Evolutionary conservation across 1,140 invertebrate genomes (phyloP).

Genomic region (Diorhabda carinulata): DNA sequence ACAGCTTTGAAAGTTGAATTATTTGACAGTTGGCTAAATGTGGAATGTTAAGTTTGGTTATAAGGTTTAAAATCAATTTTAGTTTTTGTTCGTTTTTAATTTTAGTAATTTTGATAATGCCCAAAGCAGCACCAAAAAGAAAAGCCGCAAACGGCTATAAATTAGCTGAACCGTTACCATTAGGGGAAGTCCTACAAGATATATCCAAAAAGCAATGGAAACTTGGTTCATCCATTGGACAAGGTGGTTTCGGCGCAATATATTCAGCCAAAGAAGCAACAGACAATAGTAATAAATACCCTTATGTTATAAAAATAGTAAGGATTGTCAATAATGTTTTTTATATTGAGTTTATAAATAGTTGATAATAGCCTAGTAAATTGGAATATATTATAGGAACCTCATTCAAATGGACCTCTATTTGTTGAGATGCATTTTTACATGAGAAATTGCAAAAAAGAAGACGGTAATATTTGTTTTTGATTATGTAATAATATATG

Average conservation of each 20-base stretch:
- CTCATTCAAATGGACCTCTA: slow-evolving; percentile 86
- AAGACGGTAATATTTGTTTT: slow-evolving; percentile 63
- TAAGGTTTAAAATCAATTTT: no score
- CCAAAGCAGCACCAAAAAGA: slow-evolving; percentile 29
- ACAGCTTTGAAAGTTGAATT: no score
- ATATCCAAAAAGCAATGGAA: slow-evolving; percentile 75
- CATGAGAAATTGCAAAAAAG: slow-evolving; percentile 76
- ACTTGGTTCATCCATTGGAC: slow-evolving; percentile 79
- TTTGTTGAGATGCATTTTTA: slow-evolving; percentile 97
- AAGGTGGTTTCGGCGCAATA: slow-evolving; percentile 92
- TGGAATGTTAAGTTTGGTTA: no score
- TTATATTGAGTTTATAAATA: not conserved
- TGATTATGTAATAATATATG: not conserved
- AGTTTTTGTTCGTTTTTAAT: slow-evolving; percentile 9
- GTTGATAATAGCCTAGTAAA: not conserved
- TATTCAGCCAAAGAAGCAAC: slow-evolving; percentile 67
- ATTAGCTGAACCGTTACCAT: slow-evolving; percentile 70
- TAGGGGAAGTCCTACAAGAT: slow-evolving; percentile 74
- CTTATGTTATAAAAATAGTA: slow-evolving; percentile 77
- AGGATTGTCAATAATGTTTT: slow-evolving; percentile 42
- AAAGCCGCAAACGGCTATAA: slow-evolving; percentile 59
- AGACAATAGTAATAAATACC: slow-evolving; percentile 54
- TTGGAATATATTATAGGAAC: slow-evolving; percentile 63
- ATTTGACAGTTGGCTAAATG: no score
- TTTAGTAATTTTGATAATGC: slow-evolving; percentile 17